A percentile compares a stretch with the other conserved stretches of the same genome.
Conservation (phyloP, 2,888 invertebrate species). For the Phlogophora meticulosa region DNA sequence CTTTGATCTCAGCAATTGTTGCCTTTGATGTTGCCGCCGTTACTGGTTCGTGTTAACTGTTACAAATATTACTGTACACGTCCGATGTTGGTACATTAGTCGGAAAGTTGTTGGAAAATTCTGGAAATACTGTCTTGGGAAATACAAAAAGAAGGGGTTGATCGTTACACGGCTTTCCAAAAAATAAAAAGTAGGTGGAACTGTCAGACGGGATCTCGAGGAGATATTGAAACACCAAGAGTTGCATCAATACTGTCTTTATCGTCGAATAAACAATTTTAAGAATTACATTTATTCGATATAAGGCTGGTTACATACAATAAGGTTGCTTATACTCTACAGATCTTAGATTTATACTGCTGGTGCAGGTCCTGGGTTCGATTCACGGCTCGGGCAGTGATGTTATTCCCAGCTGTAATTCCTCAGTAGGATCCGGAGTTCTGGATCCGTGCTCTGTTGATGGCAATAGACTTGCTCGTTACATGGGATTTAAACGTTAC, state of each 20-base stretch:
- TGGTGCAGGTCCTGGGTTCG: too few species aligned
- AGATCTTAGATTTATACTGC: too few species aligned
- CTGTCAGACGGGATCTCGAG: background rate
- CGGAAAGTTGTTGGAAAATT: slow-evolving; percentile 54
- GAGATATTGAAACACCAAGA: background rate
- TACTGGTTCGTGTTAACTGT: slow-evolving; percentile 81
- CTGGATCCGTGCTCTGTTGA: too few species aligned
- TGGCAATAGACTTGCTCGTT: too few species aligned
- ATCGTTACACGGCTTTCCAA: background rate
- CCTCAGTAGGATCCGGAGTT: too few species aligned
- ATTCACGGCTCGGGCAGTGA: too few species aligned
- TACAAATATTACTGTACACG: slow-evolving; percentile 79
- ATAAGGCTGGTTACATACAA: background rate
- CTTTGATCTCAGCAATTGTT: slow-evolving; percentile 81
- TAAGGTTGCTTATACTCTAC: background rate
- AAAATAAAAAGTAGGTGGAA: too few species aligned
- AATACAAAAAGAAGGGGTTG: slow-evolving; percentile 7
- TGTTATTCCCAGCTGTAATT: too few species aligned
- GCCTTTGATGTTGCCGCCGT: slow-evolving; percentile 64
- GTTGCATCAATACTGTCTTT: background rate
- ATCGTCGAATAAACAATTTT: background rate
- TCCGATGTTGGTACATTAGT: slow-evolving; percentile 60
- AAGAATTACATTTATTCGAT: too few species aligned
- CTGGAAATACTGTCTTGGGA: slow-evolving; percentile 43
- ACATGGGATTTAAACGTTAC: too few species aligned